phyloP scores from a whole-genome alignment of 2,113 vertebrate species.

The Crotalus horridus region DNA sequence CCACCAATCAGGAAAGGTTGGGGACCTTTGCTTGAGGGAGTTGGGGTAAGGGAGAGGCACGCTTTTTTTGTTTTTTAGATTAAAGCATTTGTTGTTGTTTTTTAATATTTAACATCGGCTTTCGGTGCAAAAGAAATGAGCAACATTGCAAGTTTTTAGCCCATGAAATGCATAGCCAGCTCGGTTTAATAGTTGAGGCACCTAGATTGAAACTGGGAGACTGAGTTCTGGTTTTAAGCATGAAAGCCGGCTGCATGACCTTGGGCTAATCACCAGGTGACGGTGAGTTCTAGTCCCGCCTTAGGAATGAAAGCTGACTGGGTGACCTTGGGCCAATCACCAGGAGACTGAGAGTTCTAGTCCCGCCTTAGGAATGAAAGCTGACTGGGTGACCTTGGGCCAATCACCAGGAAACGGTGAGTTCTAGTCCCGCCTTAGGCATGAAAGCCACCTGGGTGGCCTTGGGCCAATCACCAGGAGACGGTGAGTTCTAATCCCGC shows the following conservation, averaged over 20 bases:
- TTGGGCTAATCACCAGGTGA: too few relatives aligned
- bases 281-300: too few relatives aligned
- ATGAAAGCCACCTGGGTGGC: too few relatives aligned
- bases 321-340: too few relatives aligned
- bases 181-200: background rate
- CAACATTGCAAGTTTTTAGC: background rate
- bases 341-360: too few relatives aligned
- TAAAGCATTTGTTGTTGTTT: background rate
- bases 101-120: background rate
- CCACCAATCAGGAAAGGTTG: too few relatives aligned
- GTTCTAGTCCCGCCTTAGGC: background rate
- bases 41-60: background rate
- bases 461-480: too few relatives aligned
- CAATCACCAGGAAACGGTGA: background rate
- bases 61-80: background rate
- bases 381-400: accelerated
- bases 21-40: background rate
- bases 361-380: too few relatives aligned
- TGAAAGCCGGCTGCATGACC: too few relatives aligned
- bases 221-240: too few relatives aligned
- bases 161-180: background rate
- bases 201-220: background rate
- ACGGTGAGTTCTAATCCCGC: too few relatives aligned
- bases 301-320: accelerated
- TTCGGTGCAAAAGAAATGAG: background rate